Conservation (phyloP, 1,140 invertebrate genomes). For the Drosophila bifasciata region DNA sequence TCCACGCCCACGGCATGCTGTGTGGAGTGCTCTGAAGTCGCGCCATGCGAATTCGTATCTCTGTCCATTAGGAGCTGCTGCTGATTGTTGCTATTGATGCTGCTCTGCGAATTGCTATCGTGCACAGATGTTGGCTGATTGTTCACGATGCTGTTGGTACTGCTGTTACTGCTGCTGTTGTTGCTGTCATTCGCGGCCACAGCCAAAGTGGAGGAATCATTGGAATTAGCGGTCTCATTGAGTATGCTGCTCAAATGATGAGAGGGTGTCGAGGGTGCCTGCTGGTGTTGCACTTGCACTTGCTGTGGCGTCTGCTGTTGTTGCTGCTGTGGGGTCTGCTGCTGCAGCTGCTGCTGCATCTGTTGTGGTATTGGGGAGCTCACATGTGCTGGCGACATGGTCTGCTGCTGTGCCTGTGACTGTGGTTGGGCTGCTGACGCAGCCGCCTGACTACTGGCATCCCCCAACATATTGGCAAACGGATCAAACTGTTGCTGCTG, state of each 20-base stretch:
- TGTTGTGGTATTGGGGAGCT: conserved; percentile 70
- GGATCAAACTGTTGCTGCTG: conserved; percentile 74
- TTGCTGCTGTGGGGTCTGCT: conserved; percentile 41
- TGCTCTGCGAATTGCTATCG: conserved; percentile 81
- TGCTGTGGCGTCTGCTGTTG: conserved; percentile 29
- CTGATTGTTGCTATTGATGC: conserved; percentile 78
- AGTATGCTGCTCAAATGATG: conserved; percentile 80
- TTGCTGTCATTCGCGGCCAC: conserved; percentile 81
- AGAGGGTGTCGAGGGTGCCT: conserved; percentile 61
- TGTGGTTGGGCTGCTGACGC: conserved; percentile 1
- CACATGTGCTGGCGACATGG: conserved; percentile 69
- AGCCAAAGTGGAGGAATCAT: conserved; percentile 78
- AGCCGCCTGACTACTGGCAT: conserved; percentile 26
- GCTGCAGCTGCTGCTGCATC: conserved; percentile 53
- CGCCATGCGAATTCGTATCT: conserved; percentile 65
- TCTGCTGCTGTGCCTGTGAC: conserved; percentile 41
- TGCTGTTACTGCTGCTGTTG: conserved; percentile 82
- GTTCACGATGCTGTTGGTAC: conserved; percentile 81
- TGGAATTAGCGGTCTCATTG: conserved; percentile 79
- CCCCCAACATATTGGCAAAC: conserved; percentile 59
- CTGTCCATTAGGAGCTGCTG: conserved; percentile 66
- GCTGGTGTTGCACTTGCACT: conserved; percentile 43
- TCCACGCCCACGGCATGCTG: conserved; percentile 54
- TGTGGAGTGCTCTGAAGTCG: conserved; percentile 51
- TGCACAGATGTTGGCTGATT: conserved; percentile 82